phyloP scores from a whole-genome alignment of 2,797 vertebrate genomes.

The Alcedo atthis region DNA sequence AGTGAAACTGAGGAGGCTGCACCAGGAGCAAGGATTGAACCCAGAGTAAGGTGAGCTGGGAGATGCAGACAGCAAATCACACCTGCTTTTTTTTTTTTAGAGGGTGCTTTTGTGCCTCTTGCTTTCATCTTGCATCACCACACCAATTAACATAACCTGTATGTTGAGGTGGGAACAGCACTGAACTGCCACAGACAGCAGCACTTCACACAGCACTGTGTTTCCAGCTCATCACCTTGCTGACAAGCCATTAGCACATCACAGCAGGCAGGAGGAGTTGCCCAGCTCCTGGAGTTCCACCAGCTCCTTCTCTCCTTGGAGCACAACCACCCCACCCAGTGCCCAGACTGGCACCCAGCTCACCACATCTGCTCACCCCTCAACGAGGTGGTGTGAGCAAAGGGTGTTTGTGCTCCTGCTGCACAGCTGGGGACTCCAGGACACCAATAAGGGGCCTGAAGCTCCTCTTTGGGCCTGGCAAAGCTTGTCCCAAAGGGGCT shows the following conservation, averaged over 20 bases:
- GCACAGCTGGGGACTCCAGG: background rate
- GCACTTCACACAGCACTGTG: conserved; percentile 23
- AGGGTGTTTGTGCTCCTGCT: background rate
- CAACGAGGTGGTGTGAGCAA: background rate
- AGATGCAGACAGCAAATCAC: background rate
- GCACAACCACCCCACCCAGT: background rate
- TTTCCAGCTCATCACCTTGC: conserved; percentile 15
- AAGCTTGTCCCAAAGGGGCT: background rate
- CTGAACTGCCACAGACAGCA: background rate
- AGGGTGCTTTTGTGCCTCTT: background rate
- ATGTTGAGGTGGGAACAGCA: background rate
- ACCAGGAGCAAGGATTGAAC: background rate
- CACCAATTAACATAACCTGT: conserved; percentile 26
- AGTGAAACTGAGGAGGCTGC: background rate
- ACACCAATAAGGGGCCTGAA: background rate
- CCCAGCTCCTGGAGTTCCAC: background rate
- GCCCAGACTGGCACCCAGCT: background rate
- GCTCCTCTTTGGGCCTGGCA: background rate
- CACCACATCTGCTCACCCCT: background rate
- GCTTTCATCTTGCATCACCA: background rate
- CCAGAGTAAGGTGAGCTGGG: background rate
- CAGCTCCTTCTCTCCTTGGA: background rate
- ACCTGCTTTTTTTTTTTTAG: background rate
- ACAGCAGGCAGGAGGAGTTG: background rate
- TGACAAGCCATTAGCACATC: conserved; percentile 46